Evolutionary conservation across 1,140 invertebrate genomes (phyloP).

Genomic region (Vanessa atalanta): DNA sequence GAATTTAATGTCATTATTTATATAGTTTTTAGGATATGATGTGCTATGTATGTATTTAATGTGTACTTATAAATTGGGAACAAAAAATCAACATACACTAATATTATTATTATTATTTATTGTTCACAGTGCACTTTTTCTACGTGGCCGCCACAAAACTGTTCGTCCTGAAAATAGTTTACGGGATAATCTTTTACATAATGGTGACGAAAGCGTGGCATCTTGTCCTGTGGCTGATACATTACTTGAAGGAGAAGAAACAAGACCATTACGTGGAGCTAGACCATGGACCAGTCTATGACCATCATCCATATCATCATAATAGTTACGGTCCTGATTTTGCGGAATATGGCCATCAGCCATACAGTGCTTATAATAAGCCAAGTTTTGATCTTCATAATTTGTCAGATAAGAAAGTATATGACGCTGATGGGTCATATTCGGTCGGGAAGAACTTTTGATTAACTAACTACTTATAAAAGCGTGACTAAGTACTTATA

Average conservation of each 20-base stretch:
- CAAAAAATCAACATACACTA: too few species aligned
- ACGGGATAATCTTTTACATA: conserved; percentile 64
- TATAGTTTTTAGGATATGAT: too few species aligned
- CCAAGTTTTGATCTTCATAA: conserved; percentile 37
- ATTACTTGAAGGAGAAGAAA: conserved; percentile 61
- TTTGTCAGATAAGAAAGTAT: conserved; percentile 46
- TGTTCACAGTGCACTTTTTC: conserved; percentile 64
- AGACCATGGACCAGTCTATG: conserved; percentile 30
- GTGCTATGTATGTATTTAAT: too few species aligned
- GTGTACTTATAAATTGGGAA: too few species aligned
- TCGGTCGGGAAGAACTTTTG: conserved; percentile 38
- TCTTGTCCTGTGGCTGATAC: conserved; percentile 60
- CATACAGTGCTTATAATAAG: conserved; percentile 48
- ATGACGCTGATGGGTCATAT: conserved; percentile 66
- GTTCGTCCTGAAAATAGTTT: conserved; percentile 66
- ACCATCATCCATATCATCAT: conserved; percentile 42
- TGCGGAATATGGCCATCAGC: conserved; percentile 37
- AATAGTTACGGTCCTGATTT: conserved; percentile 36
- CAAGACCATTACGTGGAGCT: conserved; percentile 54
- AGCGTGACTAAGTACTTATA: background rate
- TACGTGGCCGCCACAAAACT: conserved; percentile 70
- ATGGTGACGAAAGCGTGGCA: conserved; percentile 64
- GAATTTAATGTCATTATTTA: too few species aligned
- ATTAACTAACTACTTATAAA: background rate
- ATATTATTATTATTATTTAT: too few species aligned